Evolutionary conservation across 2,797 vertebrate species (phyloP), one percentile per base, ranked within the genome.

Genomic region (Anguilla megastoma): DNA sequence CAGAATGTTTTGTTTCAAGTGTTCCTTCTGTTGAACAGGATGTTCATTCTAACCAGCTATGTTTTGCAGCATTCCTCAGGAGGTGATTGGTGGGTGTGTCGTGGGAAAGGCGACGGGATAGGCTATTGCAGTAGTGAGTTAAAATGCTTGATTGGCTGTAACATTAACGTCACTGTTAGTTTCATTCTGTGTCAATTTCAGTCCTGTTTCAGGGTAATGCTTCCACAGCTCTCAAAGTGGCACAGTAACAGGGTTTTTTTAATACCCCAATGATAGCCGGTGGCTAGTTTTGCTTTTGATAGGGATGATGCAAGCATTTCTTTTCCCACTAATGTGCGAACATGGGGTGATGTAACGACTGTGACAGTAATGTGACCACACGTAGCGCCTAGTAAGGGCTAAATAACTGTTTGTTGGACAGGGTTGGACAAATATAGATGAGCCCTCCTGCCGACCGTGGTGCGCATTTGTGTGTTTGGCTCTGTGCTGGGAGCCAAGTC

Each of bases 371-470:
- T 50, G 21, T 18, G 8, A 48, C 45, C 24, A 0, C 6, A 16
- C 24, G 7, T 24, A 82, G 2, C 50, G 21, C 41, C 21, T 6
- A 18, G 79, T 50, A 82, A 79, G 9, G 45, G 18, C 9, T 50
- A 82, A 82, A 82, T 50, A 82, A 48, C 79, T 82, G 79, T 10
- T 33, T 14, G n/a, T 30, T 71, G 69, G 69, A 27, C 69, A 71
- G 69, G 27, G 74, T 18, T 41, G 14, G 14, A 41, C 74, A 79
- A 24, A 79, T 79, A 18, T 41, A 79, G 33, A 16, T 0, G 36
- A 79, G 8, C 45, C 18, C 79, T 48, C 24, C 45, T 50, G 21
- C 45, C 21, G 45, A 45, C 14, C 33, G 45, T 58, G n/a, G 45
- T 82, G 41, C 4, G 74, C 45, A 16, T 54, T n/a, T 52, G 80